phyloP scores from a whole-genome alignment of 2,888 invertebrate species.

The Timandra comae region DNA sequence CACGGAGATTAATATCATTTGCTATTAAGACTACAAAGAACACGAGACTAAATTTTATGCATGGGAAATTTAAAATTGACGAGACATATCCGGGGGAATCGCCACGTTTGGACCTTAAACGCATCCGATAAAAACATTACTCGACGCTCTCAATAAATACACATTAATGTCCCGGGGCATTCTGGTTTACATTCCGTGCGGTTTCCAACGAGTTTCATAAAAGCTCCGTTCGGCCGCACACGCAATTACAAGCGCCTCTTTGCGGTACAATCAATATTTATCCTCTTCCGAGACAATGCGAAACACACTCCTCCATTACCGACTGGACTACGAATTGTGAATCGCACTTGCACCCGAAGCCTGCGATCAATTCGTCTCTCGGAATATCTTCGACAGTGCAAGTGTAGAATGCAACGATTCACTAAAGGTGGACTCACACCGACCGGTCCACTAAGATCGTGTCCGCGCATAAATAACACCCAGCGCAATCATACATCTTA shows the following conservation, averaged over 20 bases:
- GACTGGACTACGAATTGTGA: conserved; percentile 26
- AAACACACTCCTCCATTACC: conserved; percentile 50
- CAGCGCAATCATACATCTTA: conserved; percentile 46
- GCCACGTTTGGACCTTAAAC: conserved; percentile 49
- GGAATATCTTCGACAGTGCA: conserved; percentile 25
- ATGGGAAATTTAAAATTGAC: conserved; percentile 30
- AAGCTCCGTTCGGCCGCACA: conserved; percentile 68
- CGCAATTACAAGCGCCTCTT: conserved; percentile 72
- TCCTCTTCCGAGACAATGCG: conserved; percentile 54
- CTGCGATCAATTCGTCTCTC: conserved; percentile 37
- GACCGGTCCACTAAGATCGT: conserved; percentile 29
- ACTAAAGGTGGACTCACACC: conserved; percentile 38
- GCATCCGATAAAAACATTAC: conserved; percentile 73
- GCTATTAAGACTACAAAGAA: too few species aligned
- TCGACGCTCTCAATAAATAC: conserved; percentile 73
- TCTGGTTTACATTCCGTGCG: conserved; percentile 75
- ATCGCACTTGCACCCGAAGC: conserved; percentile 26
- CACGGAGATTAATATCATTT: too few species aligned
- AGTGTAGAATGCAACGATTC: conserved; percentile 22
- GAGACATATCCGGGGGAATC: conserved; percentile 49
- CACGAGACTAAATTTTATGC: too few species aligned
- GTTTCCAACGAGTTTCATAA: conserved; percentile 74
- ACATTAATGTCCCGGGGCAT: conserved; percentile 72
- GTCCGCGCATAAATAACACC: conserved; percentile 18
- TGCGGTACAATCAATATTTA: conserved; percentile 69